Conservation (phyloP, 2,113 vertebrate species). For the Sarotherodon lohbergeri region DNA sequence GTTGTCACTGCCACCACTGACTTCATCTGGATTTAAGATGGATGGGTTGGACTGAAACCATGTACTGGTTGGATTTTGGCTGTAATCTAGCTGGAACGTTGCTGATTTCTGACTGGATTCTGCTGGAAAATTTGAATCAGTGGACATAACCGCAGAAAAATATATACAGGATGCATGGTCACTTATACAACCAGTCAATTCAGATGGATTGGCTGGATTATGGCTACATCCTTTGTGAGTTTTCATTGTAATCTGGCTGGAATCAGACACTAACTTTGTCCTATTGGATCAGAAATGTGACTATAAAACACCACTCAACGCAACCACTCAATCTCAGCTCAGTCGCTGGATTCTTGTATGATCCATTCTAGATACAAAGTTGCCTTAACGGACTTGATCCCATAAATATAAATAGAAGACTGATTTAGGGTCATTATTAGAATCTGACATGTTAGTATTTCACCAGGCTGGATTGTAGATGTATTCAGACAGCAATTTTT, state of each 20-base stretch:
- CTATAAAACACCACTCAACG: neutral
- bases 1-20: neutral
- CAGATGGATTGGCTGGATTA: neutral
- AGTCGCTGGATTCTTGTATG: neutral
- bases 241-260: neutral
- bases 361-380: neutral
- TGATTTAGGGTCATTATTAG: neutral
- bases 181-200: neutral
- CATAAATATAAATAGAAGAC: neutral
- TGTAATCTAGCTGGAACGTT: neutral
- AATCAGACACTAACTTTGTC: neutral
- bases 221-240: neutral
- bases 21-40: neutral
- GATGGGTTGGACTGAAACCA: neutral
- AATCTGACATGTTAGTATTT: neutral
- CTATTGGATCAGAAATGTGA: neutral
- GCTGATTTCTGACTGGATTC: neutral
- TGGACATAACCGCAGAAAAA: neutral
- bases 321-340: neutral
- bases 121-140: neutral
- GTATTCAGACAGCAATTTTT: neutral
- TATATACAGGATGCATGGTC: neutral
- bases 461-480: neutral
- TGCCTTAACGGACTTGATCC: neutral
- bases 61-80: neutral